Base-by-base conservation (phyloP, 1,140 invertebrate species). In the Drosophila santomea region DNA sequence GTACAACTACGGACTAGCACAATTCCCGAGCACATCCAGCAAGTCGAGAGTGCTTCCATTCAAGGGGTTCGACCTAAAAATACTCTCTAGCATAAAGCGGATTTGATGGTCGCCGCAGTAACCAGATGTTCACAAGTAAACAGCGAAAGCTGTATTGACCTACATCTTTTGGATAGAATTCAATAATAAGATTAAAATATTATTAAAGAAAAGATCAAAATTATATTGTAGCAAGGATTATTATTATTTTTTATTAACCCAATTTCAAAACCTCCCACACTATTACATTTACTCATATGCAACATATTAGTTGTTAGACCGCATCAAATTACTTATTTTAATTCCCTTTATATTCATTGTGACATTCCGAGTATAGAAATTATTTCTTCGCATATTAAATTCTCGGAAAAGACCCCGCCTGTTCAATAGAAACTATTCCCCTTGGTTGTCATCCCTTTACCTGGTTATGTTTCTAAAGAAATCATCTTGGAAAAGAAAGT, bases 81-180 rank as follows among this genome's bases (percentile, higher is more conserved):
- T 71, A 71, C 67, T 47, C 66, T 69, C 20, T 55, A 47, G n/a
- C 64, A 41, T 10, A 67, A 64, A 56, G 35, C 64, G 36, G 45
- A 35, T 57, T 54, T 45, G 17, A 15, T 23, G 2, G 11, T 32
- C 2, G 28, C 7, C 7, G 32, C 7, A 10, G 44, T 14, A 14
- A 5, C 44, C 20, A 23, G 25, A 4, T 25, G 25, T 25, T 4
- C 4, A 25, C 4, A 25, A 25, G 4, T 25, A 4, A 25, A 25
- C 25, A 25, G 44, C 11, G 38, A 14, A 12, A 14, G 11, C 14
- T 14, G 12, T 39, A 39, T 14, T 39, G 38, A 12, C 7, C 32
- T 32, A 8, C 32, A 10, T 3, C 6, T 7, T 15, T 8, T n/a
- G 2, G 12, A 0, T 41, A n/a, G 5, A 5, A 39, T n/a, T 39